Base-by-base conservation (phyloP, 2,113 vertebrate genomes). In the Conger conger region DNA sequence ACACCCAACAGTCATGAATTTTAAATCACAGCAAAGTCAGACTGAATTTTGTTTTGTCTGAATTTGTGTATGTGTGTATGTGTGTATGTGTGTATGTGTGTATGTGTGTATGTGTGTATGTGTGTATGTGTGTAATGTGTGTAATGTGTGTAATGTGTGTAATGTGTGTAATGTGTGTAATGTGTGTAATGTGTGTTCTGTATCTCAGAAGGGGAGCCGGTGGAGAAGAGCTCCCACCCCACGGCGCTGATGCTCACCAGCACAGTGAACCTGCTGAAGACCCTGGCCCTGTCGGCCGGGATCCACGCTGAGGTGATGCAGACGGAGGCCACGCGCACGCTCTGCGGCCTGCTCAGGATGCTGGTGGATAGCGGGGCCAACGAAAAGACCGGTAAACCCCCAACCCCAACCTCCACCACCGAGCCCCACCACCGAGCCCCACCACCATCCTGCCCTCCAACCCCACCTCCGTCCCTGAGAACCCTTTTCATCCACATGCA, bases 221-320 rank as follows among this genome's bases (percentile, higher is more conserved):
- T 92, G 79, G 97, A 99, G 88, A 96, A 95, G 89, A 97, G 96
- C 91, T 90, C 94, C 27, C 98, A 99, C 88, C 98, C 98, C 4
- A 99, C 98, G 18, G 95, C 97, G 13, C 94, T 98, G 96, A 96
- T 99, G 97, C 91, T 98, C 80, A 97, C 95, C 84, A 98, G 97
- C 89, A 97, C 98, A 0, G 94, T 99, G 86, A 99, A 98, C 90
- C 95, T 99, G 80, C 91, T 99, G 88, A 98, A 99, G 91, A 97
- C 96, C 0, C 90, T 99, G 17, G 96, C 97, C 60, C 96, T 99
- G 1, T 97, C 97, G 6, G 96, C 97, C 68, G 98, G 98, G 0
- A 94, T 99, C 83, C 95, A 99, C 1, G 96, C 98, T 0, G 98
- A 99, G 45, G 92, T 98, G 85, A 95, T 99, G 93, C 98, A 98